Conservation (phyloP, 1,140 invertebrate species). For the Aethina tumida region DNA sequence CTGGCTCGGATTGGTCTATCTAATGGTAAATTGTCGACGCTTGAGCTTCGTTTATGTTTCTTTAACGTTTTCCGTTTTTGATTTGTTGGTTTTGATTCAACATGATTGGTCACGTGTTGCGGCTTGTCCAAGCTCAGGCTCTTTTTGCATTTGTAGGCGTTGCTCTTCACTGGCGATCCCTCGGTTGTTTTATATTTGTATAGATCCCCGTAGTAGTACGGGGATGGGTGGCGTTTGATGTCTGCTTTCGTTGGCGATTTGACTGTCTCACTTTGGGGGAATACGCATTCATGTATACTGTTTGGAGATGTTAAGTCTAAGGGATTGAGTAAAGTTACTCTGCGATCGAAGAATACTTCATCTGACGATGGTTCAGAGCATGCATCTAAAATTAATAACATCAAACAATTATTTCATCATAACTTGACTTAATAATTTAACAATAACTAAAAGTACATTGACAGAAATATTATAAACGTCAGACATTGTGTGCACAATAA, state of each 20-base stretch:
- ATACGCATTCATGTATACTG: slow-evolving; percentile 39
- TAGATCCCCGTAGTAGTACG: slow-evolving; percentile 68
- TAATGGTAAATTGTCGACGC: slow-evolving; percentile 20
- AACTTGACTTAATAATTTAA: no score
- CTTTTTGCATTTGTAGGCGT: slow-evolving; percentile 10
- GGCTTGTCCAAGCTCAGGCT: slow-evolving; percentile 13
- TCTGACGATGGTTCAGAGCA: slow-evolving; percentile 35
- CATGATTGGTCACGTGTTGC: no score
- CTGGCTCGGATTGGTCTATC: slow-evolving; percentile 17
- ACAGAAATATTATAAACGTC: no score
- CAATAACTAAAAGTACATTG: no score
- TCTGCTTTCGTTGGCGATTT: slow-evolving; percentile 23
- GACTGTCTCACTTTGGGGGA: slow-evolving; percentile 34
- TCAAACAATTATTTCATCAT: slow-evolving; percentile 3
- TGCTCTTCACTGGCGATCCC: slow-evolving; percentile 6
- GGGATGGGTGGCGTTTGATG: slow-evolving; percentile 57
- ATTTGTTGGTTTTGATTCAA: slow-evolving; percentile 14
- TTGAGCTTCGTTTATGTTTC: slow-evolving; percentile 33
- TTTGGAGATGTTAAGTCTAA: slow-evolving; percentile 41
- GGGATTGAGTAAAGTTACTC: slow-evolving; percentile 21
- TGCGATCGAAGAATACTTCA: slow-evolving; percentile 32
- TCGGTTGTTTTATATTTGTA: slow-evolving; percentile 44
- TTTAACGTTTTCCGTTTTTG: slow-evolving; percentile 23
- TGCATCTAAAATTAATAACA: slow-evolving; percentile 31
- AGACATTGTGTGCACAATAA: no score